These are phyloP conservation scores for Thaumatotibia leucotreta DNA, from an alignment of 1,140 invertebrate species.

Conservation along the genomic window DNA sequence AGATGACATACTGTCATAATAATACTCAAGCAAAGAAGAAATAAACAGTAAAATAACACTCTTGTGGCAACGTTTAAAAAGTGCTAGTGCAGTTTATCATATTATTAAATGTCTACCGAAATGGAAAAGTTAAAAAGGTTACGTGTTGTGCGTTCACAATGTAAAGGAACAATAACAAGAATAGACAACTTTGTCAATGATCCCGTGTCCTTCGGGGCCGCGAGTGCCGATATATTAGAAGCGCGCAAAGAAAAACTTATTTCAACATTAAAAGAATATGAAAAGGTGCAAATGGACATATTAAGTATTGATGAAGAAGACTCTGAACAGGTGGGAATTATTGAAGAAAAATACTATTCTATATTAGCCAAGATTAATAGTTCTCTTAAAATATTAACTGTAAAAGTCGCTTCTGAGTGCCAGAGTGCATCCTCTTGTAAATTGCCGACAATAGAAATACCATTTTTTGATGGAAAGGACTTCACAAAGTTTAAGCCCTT, in stretches of 20 bases:
- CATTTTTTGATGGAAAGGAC: conserved; percentile 18
- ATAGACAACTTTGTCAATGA: conserved; percentile 8
- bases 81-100: not conserved
- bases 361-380: conserved; percentile 15
- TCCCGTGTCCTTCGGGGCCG: not conserved
- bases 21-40: not conserved
- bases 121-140: not conserved
- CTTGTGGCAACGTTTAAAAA: not conserved
- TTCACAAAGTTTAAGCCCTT: conserved; percentile 20
- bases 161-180: not conserved
- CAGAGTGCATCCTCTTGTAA: conserved; percentile 1
- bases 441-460: conserved; percentile 19
- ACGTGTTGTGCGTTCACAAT: not conserved
- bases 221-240: conserved; percentile 9
- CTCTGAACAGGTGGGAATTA: not conserved
- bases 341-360: conserved; percentile 19
- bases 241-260: conserved; percentile 11
- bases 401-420: not conserved
- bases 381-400: not conserved
- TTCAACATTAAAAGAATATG: conserved; percentile 12
- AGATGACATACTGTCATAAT: not conserved
- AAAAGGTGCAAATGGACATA: conserved; percentile 15
- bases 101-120: not conserved
- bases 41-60: not conserved
- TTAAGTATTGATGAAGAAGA: conserved; percentile 17